These are phyloP conservation scores for Poliocrania exsul DNA, from an alignment of 2,797 vertebrate species.

Conservation along the genomic window DNA sequence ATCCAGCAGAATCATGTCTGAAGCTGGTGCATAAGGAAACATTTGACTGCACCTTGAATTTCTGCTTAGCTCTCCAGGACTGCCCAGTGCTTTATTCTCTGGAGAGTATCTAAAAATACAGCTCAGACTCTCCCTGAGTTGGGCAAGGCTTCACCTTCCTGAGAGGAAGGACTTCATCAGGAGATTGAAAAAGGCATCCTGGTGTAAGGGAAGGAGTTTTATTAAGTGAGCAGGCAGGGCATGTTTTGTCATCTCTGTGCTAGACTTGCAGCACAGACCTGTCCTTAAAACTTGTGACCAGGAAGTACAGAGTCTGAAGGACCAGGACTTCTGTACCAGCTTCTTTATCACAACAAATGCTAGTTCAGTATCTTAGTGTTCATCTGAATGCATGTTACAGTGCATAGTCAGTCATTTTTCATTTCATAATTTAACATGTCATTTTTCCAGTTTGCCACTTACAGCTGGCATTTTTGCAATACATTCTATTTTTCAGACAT, in stretches of 20 bases:
- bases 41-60: background rate
- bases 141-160: background rate
- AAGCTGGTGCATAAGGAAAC: background rate
- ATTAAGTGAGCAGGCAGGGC: background rate
- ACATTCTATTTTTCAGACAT: constrained; percentile 32
- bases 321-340: background rate
- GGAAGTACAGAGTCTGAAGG: background rate
- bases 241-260: background rate
- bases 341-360: background rate
- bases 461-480: constrained; percentile 31
- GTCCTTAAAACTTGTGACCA: background rate
- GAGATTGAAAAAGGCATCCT: background rate
- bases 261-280: background rate
- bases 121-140: background rate
- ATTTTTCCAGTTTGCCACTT: constrained; percentile 15
- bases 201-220: background rate
- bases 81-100: background rate
- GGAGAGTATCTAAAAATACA: background rate
- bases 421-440: constrained; percentile 17
- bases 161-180: background rate
- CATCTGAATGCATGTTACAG: background rate
- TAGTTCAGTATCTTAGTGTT: background rate
- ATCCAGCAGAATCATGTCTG: background rate
- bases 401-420: background rate
- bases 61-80: background rate